Evolutionary conservation across 1,140 invertebrate genomes (phyloP), one percentile per base, ranked within the genome.

Genomic region (Brachionus asplanchnoidis): DNA sequence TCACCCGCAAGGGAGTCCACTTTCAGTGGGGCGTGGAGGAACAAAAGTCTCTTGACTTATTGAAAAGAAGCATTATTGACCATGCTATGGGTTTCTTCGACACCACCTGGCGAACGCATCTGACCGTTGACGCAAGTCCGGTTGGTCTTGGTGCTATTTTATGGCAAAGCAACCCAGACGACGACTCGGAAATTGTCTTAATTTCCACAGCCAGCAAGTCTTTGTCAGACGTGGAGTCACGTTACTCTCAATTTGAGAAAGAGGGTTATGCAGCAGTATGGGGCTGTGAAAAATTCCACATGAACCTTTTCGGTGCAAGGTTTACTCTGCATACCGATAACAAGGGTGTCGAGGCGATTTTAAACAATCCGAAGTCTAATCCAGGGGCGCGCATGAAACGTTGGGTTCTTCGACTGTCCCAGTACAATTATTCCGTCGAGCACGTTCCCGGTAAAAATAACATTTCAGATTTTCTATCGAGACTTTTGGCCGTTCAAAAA

Each of bases 101-200:
- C 32, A 40, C n/a, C 11, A 2, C 32, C 28, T 75, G n/a, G n/a
- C 17, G 17, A 8, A 46, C 70, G 8, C 8, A 17, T 12, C 26
- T 75, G 8, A 32, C 26, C 7, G 70, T 75, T 11, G 84, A 86
- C 50, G 85, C 90, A n/a, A 88, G 86, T 32, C 85, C 87, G 4
- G 86, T 86, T 70, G 90, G 89, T 1, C 26, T 91, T 8, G 90
- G 90, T n/a, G 90, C 89, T 1, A 32, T 32, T 32, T 32, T 32
- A 32, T 32, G 28, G 28, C 28, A 32, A 32, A 32, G 28, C 28
- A 89, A 92, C 1, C 90, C 91, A 73, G 78, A 83, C 1, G 14
- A 56, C 26, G 70, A 14, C 40, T 42, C 6, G 36, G 17, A 17
- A 90, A 32, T 32, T 32, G 28, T 32, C 28, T 32, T 32, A 32